Percentiles rank a stretch among this genome's conserved stretches.
Conservation (phyloP, 2,888 invertebrate species). For the Villa cingulata region DNA sequence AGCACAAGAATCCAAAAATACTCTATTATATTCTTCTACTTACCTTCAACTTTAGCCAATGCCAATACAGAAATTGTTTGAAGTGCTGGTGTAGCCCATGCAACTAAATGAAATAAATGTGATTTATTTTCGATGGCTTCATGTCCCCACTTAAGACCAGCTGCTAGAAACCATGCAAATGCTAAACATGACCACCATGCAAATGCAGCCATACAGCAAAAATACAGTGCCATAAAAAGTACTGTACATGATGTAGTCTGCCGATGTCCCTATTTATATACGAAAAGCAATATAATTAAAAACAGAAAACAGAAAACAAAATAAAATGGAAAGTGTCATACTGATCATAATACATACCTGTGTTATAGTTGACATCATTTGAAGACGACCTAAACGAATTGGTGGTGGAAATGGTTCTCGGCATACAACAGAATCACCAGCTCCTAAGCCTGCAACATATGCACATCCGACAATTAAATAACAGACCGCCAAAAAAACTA, state of each 20-base stretch:
- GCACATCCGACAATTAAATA: conserved; percentile 89
- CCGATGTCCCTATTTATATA: conserved; percentile 31
- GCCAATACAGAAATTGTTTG: conserved; percentile 91
- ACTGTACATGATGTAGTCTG: conserved; percentile 62
- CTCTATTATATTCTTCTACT: conserved; percentile 20
- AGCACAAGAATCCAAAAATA: too few species aligned
- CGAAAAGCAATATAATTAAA: not conserved
- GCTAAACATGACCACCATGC: conserved; percentile 97
- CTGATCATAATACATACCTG: conserved; percentile 47
- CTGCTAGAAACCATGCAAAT: conserved; percentile 91
- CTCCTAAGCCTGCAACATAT: conserved; percentile 74
- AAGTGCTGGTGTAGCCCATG: conserved; percentile 95
- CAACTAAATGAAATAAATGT: conserved; percentile 91
- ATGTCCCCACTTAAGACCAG: conserved; percentile 94
- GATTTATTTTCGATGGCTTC: conserved; percentile 96
- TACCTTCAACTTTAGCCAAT: conserved; percentile 91
- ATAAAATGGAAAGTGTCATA: not conserved
- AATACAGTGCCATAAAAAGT: conserved; percentile 90
- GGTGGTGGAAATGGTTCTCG: conserved; percentile 65
- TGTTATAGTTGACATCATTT: conserved; percentile 70
- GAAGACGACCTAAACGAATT: conserved; percentile 52
- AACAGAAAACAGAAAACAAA: too few species aligned
- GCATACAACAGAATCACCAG: conserved; percentile 71
- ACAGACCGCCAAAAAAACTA: conserved; percentile 92
- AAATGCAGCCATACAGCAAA: conserved; percentile 92